phyloP scores from a whole-genome alignment of 2,888 invertebrate species.

The Clostera curtula region DNA sequence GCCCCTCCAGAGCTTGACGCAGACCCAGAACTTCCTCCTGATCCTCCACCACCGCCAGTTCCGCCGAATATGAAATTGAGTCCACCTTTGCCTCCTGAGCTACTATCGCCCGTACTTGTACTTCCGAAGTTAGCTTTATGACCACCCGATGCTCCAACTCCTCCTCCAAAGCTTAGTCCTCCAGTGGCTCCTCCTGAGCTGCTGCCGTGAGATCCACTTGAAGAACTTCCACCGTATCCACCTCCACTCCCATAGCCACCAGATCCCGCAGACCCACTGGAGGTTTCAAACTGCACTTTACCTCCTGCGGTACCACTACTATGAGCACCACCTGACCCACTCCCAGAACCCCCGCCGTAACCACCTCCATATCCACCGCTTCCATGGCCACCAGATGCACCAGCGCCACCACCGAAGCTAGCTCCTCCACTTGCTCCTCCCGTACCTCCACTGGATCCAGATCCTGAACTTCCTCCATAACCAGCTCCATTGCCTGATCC shows the following conservation, averaged over 20 bases:
- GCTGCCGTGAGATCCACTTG: constrained; percentile 8
- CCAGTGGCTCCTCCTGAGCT: constrained; percentile 9
- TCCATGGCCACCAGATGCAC: constrained; percentile 29
- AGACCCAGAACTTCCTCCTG: constrained; percentile 7
- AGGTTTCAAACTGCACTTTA: constrained; percentile 23
- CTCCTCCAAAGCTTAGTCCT: constrained; percentile 4
- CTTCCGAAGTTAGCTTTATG: too few species aligned
- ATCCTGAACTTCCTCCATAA: constrained; percentile 8
- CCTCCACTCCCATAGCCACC: constrained; percentile 14
- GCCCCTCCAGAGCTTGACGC: constrained; percentile 19
- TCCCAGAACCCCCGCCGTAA: constrained; percentile 2
- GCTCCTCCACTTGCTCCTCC: constrained; percentile 11
- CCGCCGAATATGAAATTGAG: constrained; percentile 8
- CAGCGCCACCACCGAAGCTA: constrained; percentile 13
- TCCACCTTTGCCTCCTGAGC: constrained; percentile 2
- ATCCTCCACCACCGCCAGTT: constrained; percentile 20
- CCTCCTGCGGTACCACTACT: constrained; percentile 10
- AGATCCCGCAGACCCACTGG: constrained; percentile 13
- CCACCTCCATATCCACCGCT: constrained; percentile 21
- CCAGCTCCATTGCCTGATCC: constrained; percentile 7
- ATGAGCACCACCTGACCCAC: constrained; percentile 3
- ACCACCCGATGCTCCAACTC: too few species aligned
- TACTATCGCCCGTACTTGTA: constrained; percentile 1
- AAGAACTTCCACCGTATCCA: constrained; percentile 22
- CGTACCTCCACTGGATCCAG: constrained; percentile 4